Evolutionary conservation across 2,113 vertebrate species (phyloP), one percentile per base, ranked within the genome.

Genomic region (Burhinus oedicnemus): DNA sequence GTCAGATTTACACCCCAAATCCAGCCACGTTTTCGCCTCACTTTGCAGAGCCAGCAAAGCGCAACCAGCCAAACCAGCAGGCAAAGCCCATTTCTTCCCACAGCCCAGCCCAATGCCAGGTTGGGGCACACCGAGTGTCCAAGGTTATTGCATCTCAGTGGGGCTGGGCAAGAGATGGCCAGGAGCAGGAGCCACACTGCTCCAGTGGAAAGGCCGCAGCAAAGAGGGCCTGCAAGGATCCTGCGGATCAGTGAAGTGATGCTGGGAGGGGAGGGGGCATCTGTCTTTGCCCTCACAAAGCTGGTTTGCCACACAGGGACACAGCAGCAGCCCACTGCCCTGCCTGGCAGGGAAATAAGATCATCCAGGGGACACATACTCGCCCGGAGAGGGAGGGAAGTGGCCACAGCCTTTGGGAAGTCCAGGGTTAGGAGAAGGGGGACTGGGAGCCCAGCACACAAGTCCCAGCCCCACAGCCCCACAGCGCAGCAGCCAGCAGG

Each of bases 121-220:
- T 5, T 7, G 1, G 71, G 45, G 64, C 51, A 49, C 2, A 1
- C 34, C 1, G 11, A 60, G 25, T 2, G 5, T 5, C 29, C 0
- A 3, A 36, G 52, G 29, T 26, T 29, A 22, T 5, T 2, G 52
- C 13, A 17, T 3, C 14, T 34, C 32, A 15, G 25, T 4, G 1
- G 42, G 22, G 32, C 57, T 19, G 45, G 42, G 71, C 12, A 40
- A n/a, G 58, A 40, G 32, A 8, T 1, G 5, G 57, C 38, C 75
- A 34, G 36, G 22, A 49, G 42, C 42, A 19, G 21, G 17, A 68
- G 61, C 66, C 60, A 27, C 25, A 9, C 11, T 0, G 15, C 64
- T 64, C 40, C 30, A 14, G 17, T 2, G 44, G 44, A 38, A 58
- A 38, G 22, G 47, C 60, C 6, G 12, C 3, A 1, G 55, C 36